phyloP scores from a whole-genome alignment of 2,113 vertebrate genomes.

The Cheirogaleus medius region DNA sequence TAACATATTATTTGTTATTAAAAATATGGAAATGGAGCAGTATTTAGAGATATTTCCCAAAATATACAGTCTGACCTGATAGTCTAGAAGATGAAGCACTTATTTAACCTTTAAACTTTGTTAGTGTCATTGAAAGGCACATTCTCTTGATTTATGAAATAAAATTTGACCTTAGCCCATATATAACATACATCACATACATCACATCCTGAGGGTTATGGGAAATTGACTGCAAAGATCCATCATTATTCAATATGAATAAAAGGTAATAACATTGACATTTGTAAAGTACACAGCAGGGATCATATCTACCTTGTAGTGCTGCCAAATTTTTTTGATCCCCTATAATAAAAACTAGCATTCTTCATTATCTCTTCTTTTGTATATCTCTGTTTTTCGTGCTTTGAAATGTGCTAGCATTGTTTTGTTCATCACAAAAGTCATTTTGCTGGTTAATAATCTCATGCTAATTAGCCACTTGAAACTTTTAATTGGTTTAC shows the following conservation, averaged over 20 bases:
- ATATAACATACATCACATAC: neutral
- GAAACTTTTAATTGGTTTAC: neutral
- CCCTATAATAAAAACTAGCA: neutral
- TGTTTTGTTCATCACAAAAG: neutral
- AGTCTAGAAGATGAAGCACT: neutral
- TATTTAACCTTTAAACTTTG: neutral
- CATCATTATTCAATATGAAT: neutral
- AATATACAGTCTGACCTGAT: neutral
- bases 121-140: neutral
- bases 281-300: neutral
- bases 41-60: neutral
- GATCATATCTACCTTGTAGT: too few relatives aligned
- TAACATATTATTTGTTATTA: neutral
- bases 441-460: neutral
- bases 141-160: slow-evolving; percentile 14
- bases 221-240: neutral
- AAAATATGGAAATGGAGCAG: neutral
- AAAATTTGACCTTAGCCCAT: neutral
- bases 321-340: neutral
- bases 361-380: neutral
- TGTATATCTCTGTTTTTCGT: neutral
- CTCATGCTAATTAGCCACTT: neutral
- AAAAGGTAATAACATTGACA: neutral
- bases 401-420: neutral
- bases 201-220: neutral